phyloP scores from a whole-genome alignment of 2,113 vertebrate species.

The Brachionichthys hirsutus region DNA sequence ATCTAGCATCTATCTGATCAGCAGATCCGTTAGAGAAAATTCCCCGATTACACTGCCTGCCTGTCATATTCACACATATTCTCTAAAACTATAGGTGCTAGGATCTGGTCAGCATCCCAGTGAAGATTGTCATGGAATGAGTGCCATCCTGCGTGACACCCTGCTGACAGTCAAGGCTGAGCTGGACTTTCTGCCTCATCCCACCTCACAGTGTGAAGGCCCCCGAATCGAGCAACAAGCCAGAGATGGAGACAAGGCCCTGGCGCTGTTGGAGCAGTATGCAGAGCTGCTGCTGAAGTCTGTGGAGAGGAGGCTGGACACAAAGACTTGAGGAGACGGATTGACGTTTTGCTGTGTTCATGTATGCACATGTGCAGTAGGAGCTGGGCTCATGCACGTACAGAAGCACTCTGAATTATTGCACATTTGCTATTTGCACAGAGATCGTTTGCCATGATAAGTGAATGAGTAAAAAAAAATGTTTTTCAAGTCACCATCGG shows the following conservation, averaged over 20 bases:
- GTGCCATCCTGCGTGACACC: slow-evolving; percentile 79
- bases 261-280: slow-evolving; percentile 92
- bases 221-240: neutral
- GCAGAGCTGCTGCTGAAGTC: slow-evolving; percentile 90
- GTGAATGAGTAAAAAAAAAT: slow-evolving; percentile 1
- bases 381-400: neutral
- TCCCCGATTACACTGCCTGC: too few relatives aligned
- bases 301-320: slow-evolving; percentile 90
- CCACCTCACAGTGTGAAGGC: slow-evolving; percentile 29
- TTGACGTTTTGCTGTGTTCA: too few relatives aligned
- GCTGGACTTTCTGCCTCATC: slow-evolving; percentile 77
- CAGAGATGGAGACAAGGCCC: slow-evolving; percentile 76
- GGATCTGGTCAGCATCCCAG: slow-evolving; percentile 6
- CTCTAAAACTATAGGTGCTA: slow-evolving; percentile 52
- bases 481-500: slow-evolving; percentile 18
- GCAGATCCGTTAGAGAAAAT: too few relatives aligned
- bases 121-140: slow-evolving; percentile 76
- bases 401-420: slow-evolving; percentile 35
- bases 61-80: neutral
- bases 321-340: slow-evolving; percentile 75
- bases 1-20: neutral
- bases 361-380: neutral
- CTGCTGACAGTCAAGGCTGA: slow-evolving; percentile 82
- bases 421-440: slow-evolving; percentile 40
- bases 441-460: slow-evolving; percentile 6